Evolutionary conservation across 2,797 vertebrate species (phyloP), one percentile per base, ranked within the genome.

Genomic region (Schizothorax lantsangensis): DNA sequence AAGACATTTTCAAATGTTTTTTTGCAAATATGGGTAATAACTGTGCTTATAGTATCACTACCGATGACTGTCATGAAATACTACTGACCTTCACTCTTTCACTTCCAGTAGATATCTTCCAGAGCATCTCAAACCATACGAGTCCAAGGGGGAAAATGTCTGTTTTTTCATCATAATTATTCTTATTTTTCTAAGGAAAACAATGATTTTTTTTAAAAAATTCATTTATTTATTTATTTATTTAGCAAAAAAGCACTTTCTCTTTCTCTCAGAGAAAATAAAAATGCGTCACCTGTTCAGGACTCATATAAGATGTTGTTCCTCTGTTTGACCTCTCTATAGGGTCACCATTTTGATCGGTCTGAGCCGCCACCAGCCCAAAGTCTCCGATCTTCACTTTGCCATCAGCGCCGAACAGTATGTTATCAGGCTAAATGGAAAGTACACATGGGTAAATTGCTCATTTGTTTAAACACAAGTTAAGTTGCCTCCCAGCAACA

Each of bases 351-450:
- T 74, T 80, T 2, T 86, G 52, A 57, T 26, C 84, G 0, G 8
- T 2, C 77, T 87, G 59, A 33, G 88, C 84, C 57, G 95, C 95
- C 45, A 93, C 95, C 84, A 96, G 94, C 85, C 96, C 96, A 0
- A 97, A 96, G 91, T 97, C 96, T 9, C 96, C 96, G 72, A 97
- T 97, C 94, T 97, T 97, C 90, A 96, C 90, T 84, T 89, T 90
- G 30, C 87, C 88, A 26, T 90, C 88, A 15, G 2, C n/a, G n/a
- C 93, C 92, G 90, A 97, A 87, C 59, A 97, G 94, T 92, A 97
- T 95, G 90, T 97, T 97, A 86, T 81, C 54, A 83, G 96, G 96
- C 96, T 97, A 88, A 49, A 89, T 83, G 40, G 14, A 84, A 33
- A 47, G 12, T 6, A 81, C 4, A 33, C 14, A 62, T 15, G 9